Evolutionary conservation across 2,888 invertebrate species (phyloP), one percentile per base, ranked within the genome.

Genomic region (Caenorhabditis zanzibari): DNA sequence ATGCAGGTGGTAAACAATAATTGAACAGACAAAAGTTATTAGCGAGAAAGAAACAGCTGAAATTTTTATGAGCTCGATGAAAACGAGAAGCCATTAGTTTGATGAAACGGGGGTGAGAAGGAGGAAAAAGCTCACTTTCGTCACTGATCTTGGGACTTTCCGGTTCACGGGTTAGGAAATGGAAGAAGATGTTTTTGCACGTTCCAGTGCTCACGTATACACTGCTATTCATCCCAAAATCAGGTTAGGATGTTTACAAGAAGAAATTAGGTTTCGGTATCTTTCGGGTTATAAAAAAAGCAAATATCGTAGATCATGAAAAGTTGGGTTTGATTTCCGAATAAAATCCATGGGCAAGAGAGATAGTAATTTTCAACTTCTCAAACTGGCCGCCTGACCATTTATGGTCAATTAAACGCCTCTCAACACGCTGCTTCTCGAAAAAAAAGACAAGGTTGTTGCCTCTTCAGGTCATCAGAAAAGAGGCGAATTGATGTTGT

Each of bases 351-450:
- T 28, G 28, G 47, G 24, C 41, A 19, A 61, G 35, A 35, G 54
- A 26, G 41, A 38, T 16, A 72, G 59, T 26, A 61, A 63, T 56
- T 58, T 66, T 44, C 73, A 73, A 73, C 56, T 66, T 75, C 66
- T 66, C 44, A 22, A 64, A 5, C 19, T 69, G 63, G 38, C 63
- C 69, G 69, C 54, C 77, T 69, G 61, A n/a, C 54, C 81, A 72
- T 81, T 81, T 69, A 81, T 74, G 81, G 74, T 81, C 81, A 81
- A 81, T 81, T 81, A 81, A 81, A 81, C 63, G 81, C 81, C 73
- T 74, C 81, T 81, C 69, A 61, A 66, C 73, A 80, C 80, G 73
- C 58, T 73, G 68, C 77, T 80, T 80, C 63, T 54, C 54, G 72
- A 71, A 28, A 71, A 58, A 68, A 66, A 71, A 58, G 73, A 66